A percentile compares a stretch with the other conserved stretches of the same genome.
phyloP scores from a whole-genome alignment of 2,797 vertebrate species.

The Girardinus metallicus region DNA sequence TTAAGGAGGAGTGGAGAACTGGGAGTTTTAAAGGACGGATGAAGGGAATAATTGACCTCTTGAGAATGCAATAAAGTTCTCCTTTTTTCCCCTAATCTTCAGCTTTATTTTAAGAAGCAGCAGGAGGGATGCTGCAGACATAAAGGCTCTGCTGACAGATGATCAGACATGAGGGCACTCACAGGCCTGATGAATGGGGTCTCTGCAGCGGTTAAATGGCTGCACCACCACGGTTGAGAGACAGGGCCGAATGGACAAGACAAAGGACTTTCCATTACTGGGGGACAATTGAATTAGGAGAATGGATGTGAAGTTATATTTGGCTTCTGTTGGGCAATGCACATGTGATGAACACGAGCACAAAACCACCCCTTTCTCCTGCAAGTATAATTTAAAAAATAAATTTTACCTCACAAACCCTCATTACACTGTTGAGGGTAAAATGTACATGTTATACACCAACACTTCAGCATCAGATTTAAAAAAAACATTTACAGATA shows the following conservation, averaged over 20 bases:
- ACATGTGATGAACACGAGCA: constrained; percentile 18
- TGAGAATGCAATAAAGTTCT: constrained; percentile 56
- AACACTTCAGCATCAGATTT: constrained; percentile 7
- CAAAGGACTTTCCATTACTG: constrained; percentile 55
- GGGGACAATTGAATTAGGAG: constrained; percentile 53
- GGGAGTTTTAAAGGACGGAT: constrained; percentile 22
- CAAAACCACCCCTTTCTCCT: neutral
- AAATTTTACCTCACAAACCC: neutral
- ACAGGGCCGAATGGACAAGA: constrained; percentile 47
- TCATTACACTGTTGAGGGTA: neutral
- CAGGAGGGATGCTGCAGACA: constrained; percentile 44
- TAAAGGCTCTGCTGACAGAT: constrained; percentile 55
- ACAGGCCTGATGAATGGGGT: constrained; percentile 70
- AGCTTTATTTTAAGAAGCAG: constrained; percentile 66
- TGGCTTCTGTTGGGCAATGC: constrained; percentile 24
- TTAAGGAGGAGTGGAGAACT: constrained; percentile 18
- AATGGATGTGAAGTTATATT: constrained; percentile 54
- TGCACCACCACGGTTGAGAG: constrained; percentile 43
- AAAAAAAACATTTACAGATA: constrained; percentile 14
- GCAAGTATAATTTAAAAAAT: constrained; percentile 7
- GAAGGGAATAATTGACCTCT: constrained; percentile 52
- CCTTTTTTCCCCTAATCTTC: constrained; percentile 42
- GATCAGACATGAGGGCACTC: constrained; percentile 61
- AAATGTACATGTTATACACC: neutral
- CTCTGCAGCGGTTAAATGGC: constrained; percentile 63